These are phyloP conservation scores for Uria aalge DNA, from an alignment of 2,113 vertebrate species.

Conservation along the genomic window DNA sequence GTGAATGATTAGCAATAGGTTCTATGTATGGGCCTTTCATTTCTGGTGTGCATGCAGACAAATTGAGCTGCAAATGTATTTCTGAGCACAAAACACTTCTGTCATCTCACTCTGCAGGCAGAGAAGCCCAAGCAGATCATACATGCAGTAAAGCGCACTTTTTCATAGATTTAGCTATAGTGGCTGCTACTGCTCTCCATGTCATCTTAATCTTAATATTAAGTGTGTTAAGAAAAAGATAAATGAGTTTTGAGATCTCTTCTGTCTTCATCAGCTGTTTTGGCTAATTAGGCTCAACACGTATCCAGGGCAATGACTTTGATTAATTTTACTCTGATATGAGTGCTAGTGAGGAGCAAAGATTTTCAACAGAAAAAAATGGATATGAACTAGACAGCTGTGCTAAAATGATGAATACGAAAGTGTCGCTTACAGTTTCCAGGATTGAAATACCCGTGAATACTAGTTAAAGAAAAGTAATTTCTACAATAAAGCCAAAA, in stretches of 20 bases:
- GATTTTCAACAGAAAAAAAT: not conserved
- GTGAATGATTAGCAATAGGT: not conserved
- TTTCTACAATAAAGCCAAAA: not conserved
- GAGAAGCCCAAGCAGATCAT: not conserved
- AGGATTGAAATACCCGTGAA: not conserved
- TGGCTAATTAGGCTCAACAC: not conserved
- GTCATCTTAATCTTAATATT: not conserved
- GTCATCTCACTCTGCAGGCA: not conserved
- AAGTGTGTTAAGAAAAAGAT: slow-evolving; percentile 14
- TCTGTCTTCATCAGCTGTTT: slow-evolving; percentile 22
- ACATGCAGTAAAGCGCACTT: not conserved
- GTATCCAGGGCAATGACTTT: not conserved
- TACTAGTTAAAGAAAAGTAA: not conserved
- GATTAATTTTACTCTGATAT: slow-evolving; percentile 1
- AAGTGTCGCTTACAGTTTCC: not conserved
- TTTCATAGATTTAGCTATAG: not conserved
- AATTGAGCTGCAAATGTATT: not conserved
- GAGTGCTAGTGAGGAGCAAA: not conserved
- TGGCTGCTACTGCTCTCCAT: not conserved
- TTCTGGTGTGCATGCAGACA: not conserved
- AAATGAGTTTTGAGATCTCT: not conserved
- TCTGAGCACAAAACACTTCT: not conserved
- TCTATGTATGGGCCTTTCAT: not conserved
- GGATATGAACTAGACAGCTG: not conserved
- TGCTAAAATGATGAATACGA: not conserved